Conservation (phyloP, 1,140 invertebrate species). For the Atta colombica region DNA sequence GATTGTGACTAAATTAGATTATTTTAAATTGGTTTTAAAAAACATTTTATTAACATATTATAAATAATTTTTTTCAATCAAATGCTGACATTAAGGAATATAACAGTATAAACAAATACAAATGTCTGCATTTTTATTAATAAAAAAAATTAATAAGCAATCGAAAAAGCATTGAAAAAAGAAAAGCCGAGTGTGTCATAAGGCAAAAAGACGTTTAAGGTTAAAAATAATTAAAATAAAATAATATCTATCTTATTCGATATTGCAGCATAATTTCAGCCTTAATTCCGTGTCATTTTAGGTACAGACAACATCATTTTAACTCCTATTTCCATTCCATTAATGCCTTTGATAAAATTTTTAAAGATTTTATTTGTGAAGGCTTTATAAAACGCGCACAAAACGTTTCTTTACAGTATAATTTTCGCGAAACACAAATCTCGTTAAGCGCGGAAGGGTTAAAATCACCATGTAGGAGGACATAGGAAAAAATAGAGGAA, state of each 20-base stretch:
- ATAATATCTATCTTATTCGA: not conserved
- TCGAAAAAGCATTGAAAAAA: no score
- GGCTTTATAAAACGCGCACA: not conserved
- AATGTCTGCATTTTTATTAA: no score
- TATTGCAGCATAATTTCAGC: not conserved
- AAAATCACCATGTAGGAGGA: not conserved
- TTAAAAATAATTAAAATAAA: not conserved
- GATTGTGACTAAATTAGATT: no score
- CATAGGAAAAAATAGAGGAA: not conserved
- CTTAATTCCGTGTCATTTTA: not conserved
- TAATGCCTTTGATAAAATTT: conserved; percentile 10
- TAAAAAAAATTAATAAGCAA: no score
- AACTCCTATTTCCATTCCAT: not conserved
- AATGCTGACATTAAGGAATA: no score
- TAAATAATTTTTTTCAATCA: no score
- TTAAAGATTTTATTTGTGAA: not conserved
- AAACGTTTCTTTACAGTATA: not conserved
- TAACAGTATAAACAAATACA: no score
- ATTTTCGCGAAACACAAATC: conserved; percentile 11
- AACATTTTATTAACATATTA: no score
- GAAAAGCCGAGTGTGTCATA: no score
- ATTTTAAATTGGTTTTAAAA: no score
- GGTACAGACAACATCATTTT: not conserved
- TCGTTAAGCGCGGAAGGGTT: conserved; percentile 9
- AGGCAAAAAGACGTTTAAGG: no score